Percentiles rank a stretch among this genome's conserved stretches.
These are phyloP conservation scores for Pseudonaja textilis DNA, from an alignment of 2,113 vertebrate species.

Conservation along the genomic window DNA sequence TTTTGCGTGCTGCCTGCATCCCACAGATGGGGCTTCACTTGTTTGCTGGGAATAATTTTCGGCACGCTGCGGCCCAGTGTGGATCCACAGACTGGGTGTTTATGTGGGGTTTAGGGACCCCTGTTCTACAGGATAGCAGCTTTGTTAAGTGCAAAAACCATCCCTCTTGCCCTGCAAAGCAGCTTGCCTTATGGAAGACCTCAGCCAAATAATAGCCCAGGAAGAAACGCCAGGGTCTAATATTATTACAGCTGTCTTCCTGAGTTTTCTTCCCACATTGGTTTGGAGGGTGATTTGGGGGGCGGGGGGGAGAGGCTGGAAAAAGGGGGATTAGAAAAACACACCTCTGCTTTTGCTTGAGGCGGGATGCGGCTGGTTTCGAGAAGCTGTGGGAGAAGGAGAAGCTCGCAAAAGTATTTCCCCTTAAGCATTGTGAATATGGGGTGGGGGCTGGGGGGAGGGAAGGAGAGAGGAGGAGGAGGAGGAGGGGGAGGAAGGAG, in stretches of 20 bases:
- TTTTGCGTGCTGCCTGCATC: too few relatives aligned
- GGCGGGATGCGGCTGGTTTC: slow-evolving; percentile 19
- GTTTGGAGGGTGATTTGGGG: accelerated
- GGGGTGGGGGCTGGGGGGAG: neutral
- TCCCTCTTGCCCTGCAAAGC: neutral
- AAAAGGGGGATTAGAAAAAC: neutral
- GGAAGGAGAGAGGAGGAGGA: neutral
- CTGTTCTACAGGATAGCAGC: too few relatives aligned
- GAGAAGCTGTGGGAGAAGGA: slow-evolving; percentile 39
- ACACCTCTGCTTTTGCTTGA: neutral
- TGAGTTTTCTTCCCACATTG: neutral
- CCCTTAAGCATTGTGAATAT: neutral
- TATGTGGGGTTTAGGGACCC: too few relatives aligned
- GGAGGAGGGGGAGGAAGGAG: neutral
- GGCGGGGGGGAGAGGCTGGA: neutral
- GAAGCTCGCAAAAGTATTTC: neutral
- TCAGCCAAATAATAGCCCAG: neutral
- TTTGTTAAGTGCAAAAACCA: too few relatives aligned
- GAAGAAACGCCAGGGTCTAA: neutral
- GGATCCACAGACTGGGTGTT: too few relatives aligned
- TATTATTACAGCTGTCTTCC: neutral
- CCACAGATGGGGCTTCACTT: too few relatives aligned
- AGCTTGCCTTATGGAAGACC: too few relatives aligned
- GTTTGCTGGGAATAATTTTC: too few relatives aligned
- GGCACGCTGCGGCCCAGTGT: too few relatives aligned